These are phyloP conservation scores for Orbicella faveolata DNA, from an alignment of 64 coral and sea anemone species.

Conservation along the genomic window DNA sequence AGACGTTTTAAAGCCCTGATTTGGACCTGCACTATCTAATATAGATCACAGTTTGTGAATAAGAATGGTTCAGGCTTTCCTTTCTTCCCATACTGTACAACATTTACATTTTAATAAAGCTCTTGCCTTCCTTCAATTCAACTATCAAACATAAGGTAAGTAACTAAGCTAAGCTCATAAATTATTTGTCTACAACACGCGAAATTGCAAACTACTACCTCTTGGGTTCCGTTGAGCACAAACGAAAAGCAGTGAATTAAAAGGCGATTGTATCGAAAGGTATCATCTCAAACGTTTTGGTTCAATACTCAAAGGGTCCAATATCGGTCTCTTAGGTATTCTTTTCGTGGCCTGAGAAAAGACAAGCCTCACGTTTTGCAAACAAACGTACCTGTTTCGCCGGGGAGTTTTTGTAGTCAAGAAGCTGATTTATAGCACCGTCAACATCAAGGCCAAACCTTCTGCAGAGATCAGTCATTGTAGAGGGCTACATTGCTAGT, in stretches of 20 bases:
- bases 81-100: neutral
- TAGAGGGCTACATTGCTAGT: conserved; percentile 2
- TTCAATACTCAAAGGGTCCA: neutral
- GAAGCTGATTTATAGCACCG: conserved; percentile 75
- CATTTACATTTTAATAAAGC: neutral
- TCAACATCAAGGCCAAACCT: conserved; percentile 86
- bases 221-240: neutral
- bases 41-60: neutral
- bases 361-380: neutral
- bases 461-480: conserved; percentile 60
- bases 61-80: neutral
- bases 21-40: too few species aligned
- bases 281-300: neutral
- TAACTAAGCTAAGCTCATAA: too few species aligned
- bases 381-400: conserved; percentile 65
- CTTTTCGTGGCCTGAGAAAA: neutral
- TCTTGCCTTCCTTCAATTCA: neutral
- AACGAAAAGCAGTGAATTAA: neutral
- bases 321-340: neutral
- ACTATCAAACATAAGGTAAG: neutral
- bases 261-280: neutral
- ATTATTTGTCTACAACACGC: too few species aligned
- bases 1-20: too few species aligned
- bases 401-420: conserved; percentile 81
- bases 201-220: neutral